Evolutionary conservation across 2,113 vertebrate genomes (phyloP), one percentile per base, ranked within the genome.

Genomic region (Hylia prasina): DNA sequence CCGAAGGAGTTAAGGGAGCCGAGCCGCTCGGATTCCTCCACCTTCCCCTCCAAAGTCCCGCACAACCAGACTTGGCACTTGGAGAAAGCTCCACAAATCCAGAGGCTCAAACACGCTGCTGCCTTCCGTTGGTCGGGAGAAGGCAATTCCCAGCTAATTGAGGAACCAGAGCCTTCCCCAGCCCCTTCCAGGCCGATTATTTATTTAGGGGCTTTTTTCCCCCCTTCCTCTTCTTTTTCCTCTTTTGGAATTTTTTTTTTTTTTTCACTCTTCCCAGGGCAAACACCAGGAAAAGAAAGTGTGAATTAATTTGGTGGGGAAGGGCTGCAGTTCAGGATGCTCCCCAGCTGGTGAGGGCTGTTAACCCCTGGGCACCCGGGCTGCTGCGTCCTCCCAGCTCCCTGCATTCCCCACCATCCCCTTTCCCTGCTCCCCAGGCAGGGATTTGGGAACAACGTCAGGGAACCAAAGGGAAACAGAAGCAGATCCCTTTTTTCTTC

Each of bases 51-150:
- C 92, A 9, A 69, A 90, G 95, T 94, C 95, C 94, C 60, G 70
- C 78, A 91, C 89, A 93, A 94, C 93, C 95, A 94, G 95, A 97
- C 96, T 97, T 97, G 97, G 97, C 97, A 97, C 94, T 73, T 11
- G 17, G 91, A 93, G 94, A 85, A 68, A 96, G 89, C 96, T 95
- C 94, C 94, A 96, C 96, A 95, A 96, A 97, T 96, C 94, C 94
- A 95, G 95, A 92, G 94, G 85, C 94, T 94, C 60, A 44, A 96
- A 75, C 42, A 7, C 64, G 7, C 93, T 86, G 16, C 94, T 94
- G 96, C 91, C 96, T 97, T 95, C 97, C 96, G 68, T 83, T 94
- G 82, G 23, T 90, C 83, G 90, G 80, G 96, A 95, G 87, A 83
- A 90, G 94, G 95, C 96, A 95, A 96, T 93, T 89, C 94, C 91